Base-by-base conservation (phyloP, 2,888 invertebrate genomes). In the Blastobasis adustella region DNA sequence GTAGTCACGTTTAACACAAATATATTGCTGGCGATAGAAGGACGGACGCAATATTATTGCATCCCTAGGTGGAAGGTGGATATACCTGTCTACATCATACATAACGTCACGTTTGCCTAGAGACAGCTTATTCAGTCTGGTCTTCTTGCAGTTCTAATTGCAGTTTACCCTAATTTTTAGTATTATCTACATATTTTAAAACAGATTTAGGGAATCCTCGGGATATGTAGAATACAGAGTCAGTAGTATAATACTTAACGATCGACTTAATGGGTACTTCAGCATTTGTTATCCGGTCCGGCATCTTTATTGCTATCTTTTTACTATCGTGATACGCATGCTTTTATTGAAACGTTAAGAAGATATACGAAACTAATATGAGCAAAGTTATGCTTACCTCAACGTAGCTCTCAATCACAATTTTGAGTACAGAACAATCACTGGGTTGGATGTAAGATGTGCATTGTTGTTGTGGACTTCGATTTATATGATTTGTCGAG, bases 251-350 rank as follows among this genome's bases (percentile, higher is more conserved):
- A 56, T 57, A 54, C 54, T 54, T 54, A 60, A 62, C 51, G 51
- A 53, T 57, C 57, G 45, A 52, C 58, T 63, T 64, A 60, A 65
- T 63, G 62, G 64, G 58, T 57, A 60, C 61, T 62, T 64, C 47
- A 59, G 55, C 54, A 58, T 56, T 62, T 59, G 60, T 63, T 66
- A 64, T 64, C 65, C 58, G 58, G 54, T 57, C 57, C 52, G 52
- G 65, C 68, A 71, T 71, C 67, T 76, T 76, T 74, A 76, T 70
- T 65, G 60, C 66, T 57, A 59, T 66, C 63, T 58, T 63, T 71
- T 69, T 66, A 73, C 54, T 70, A 65, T 68, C 69, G 23, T 23
- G 23, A 23, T 23, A 23, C 23, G 56, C 57, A 53, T 53, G 63
- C 59, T 66, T 71, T 69, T 70, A 74, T 71, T 69, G 62, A 59